phyloP scores from a whole-genome alignment of 35 echinoderm and acorn worm species.

The Diadema setosum region DNA sequence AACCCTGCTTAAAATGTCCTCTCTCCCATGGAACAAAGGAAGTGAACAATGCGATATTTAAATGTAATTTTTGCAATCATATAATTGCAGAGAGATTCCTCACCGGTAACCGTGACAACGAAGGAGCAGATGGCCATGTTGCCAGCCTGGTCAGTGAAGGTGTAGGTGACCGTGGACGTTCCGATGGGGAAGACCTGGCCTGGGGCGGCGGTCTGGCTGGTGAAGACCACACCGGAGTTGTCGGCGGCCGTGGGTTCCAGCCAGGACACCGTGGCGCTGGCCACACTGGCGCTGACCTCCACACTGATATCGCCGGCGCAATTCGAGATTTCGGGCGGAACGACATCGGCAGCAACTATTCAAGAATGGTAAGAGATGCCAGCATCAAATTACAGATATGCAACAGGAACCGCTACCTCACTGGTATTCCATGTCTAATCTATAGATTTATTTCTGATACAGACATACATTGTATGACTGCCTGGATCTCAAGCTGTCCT shows the following conservation, averaged over 20 bases:
- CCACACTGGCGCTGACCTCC: neutral
- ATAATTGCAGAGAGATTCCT: no score
- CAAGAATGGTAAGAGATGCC: no score
- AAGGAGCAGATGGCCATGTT: conserved; percentile 38
- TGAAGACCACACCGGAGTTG: neutral
- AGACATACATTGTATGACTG: no score
- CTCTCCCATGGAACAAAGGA: no score
- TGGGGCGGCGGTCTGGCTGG: neutral
- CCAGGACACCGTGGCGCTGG: neutral
- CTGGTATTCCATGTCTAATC: no score
- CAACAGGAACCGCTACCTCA: no score
- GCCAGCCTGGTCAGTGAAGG: conserved; percentile 25
- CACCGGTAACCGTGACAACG: conserved; percentile 25
- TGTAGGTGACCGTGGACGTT: neutral
- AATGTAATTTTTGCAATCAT: no score
- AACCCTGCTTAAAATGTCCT: no score
- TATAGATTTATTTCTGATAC: no score
- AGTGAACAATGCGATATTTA: no score
- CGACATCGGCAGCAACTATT: neutral
- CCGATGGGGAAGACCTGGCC: neutral
- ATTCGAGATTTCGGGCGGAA: neutral
- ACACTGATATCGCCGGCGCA: neutral
- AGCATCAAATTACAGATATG: no score
- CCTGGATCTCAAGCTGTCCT: no score
- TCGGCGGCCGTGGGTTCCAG: conserved; percentile 10